Percentiles rank a stretch among this genome's conserved stretches.
Evolutionary conservation across 1,140 invertebrate genomes (phyloP).

Genomic region (Zaprionus davidi): DNA sequence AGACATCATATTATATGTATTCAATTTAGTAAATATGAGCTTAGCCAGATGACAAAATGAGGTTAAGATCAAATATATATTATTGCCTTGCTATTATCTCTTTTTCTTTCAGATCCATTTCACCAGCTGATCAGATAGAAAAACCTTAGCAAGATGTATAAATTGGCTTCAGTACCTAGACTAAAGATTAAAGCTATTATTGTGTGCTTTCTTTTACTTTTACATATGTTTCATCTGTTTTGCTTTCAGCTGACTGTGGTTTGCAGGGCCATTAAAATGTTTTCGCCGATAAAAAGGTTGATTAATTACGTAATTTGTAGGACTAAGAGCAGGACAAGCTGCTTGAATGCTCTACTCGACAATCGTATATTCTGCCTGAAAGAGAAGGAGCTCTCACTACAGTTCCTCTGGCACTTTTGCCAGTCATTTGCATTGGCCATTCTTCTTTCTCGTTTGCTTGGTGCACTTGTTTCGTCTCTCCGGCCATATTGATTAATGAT

Average conservation of each 20-base stretch:
- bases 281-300: slow-evolving; percentile 42
- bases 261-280: background rate
- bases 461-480: slow-evolving; percentile 54
- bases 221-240: background rate
- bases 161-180: background rate
- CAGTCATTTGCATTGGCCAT: slow-evolving; percentile 43
- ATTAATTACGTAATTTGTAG: slow-evolving; percentile 77
- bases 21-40: too few relatives aligned
- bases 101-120: too few relatives aligned
- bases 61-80: too few relatives aligned
- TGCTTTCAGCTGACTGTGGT: background rate
- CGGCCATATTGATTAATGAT: slow-evolving; percentile 70
- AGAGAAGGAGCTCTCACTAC: background rate
- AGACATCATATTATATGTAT: too few relatives aligned
- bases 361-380: slow-evolving; percentile 5
- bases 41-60: too few relatives aligned
- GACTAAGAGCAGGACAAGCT: slow-evolving; percentile 35
- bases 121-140: too few relatives aligned
- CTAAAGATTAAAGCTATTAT: background rate
- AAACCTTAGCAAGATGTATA: too few relatives aligned
- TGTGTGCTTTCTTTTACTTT: background rate
- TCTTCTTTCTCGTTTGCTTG: slow-evolving; percentile 21
- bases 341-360: slow-evolving; percentile 9
- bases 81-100: too few relatives aligned
- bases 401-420: slow-evolving; percentile 19